Percentiles rank a stretch among this genome's conserved stretches.
Conservation (phyloP, 2,888 invertebrate species). For the Melieria picta region DNA sequence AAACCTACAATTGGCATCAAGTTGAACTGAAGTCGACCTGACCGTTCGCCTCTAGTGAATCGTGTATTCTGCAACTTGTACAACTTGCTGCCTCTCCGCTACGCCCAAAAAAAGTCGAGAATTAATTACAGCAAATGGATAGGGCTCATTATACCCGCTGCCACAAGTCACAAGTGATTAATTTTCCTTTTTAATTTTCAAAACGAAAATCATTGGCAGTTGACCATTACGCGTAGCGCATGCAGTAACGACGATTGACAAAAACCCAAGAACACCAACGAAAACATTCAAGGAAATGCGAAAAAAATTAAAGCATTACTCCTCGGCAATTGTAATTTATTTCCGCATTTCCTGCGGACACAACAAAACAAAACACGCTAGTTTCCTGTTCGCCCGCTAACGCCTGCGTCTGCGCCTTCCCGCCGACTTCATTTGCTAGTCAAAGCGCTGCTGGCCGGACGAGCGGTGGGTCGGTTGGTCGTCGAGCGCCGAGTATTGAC, state of each 20-base stretch:
- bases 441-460: too few species aligned
- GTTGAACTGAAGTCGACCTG: too few species aligned
- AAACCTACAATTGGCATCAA: too few species aligned
- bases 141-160: slow-evolving; percentile 16
- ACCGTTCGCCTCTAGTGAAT: too few species aligned
- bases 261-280: background rate
- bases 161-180: slow-evolving; percentile 19
- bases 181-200: slow-evolving; percentile 17
- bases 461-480: too few species aligned
- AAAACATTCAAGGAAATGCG: background rate
- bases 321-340: slow-evolving; percentile 17
- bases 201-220: slow-evolving; percentile 2
- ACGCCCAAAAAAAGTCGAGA: background rate
- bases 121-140: slow-evolving; percentile 28
- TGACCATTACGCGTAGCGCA: slow-evolving; percentile 13
- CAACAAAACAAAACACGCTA: too few species aligned
- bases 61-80: too few species aligned
- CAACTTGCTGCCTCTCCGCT: too few species aligned
- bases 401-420: too few species aligned
- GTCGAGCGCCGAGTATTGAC: too few species aligned
- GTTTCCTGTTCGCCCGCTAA: too few species aligned
- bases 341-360: background rate
- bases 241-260: background rate
- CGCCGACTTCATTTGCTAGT: too few species aligned
- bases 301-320: background rate